A percentile compares a stretch with the other conserved stretches of the same genome.
These are phyloP conservation scores for Aurelia sp. DNA, from an alignment of 30 jellyfish, hydroid and myxozoan genomes.

Conservation along the genomic window DNA sequence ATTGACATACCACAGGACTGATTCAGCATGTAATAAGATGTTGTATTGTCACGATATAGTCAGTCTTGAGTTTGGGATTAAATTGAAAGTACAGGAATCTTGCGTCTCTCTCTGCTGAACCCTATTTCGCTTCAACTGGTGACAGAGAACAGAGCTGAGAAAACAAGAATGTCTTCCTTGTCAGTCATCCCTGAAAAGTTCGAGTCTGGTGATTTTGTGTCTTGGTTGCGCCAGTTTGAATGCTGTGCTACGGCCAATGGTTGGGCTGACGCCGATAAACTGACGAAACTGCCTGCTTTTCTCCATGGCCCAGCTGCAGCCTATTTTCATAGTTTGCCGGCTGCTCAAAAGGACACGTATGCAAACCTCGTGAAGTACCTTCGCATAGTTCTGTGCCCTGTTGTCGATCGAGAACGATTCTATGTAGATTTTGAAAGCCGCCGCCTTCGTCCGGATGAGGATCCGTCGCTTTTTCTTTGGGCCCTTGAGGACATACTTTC, in stretches of 20 bases:
- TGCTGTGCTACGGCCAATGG: slow-evolving; percentile 30
- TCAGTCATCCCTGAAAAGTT: slow-evolving; percentile 4
- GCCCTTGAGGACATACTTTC: slow-evolving; percentile 8
- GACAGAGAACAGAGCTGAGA: no score
- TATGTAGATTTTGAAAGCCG: background rate
- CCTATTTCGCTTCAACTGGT: no score
- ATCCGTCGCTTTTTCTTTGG: background rate
- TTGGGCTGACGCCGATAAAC: slow-evolving; percentile 27
- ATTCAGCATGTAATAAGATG: no score
- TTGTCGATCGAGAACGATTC: slow-evolving; percentile 12
- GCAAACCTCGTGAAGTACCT: background rate
- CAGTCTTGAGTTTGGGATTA: no score
- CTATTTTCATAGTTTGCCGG: background rate
- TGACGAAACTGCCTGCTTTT: slow-evolving; percentile 8
- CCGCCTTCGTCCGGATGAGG: slow-evolving; percentile 7
- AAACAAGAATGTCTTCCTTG: background rate
- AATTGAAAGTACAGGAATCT: no score
- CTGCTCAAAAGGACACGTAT: slow-evolving; percentile 3
- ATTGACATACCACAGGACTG: no score
- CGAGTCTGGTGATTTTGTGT: slow-evolving; percentile 27
- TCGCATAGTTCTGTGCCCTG: slow-evolving; percentile 1
- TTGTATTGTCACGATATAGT: no score
- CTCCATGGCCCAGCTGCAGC: slow-evolving; percentile 52
- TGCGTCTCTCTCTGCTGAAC: no score
- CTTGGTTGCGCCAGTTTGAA: slow-evolving; percentile 46